These are phyloP conservation scores for Rapana venosa DNA, from an alignment of 2,888 invertebrate species.

Conservation along the genomic window DNA sequence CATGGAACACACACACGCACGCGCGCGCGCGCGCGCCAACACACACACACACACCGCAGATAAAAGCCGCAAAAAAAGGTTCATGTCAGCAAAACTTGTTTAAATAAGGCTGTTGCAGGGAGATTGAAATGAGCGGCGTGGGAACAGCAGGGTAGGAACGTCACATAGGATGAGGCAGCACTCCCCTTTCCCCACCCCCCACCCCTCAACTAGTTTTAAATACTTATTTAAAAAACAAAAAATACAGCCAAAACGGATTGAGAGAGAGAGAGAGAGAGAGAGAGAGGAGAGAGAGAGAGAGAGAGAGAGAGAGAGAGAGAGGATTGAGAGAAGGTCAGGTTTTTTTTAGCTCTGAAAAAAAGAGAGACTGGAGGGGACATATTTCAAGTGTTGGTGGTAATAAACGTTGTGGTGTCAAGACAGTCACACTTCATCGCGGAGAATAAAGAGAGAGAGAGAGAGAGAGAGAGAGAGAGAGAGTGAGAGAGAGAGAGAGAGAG, in stretches of 20 bases:
- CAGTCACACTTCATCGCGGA: too few species aligned
- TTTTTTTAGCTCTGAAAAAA: too few species aligned
- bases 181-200: too few species aligned
- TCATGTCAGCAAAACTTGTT: too few species aligned
- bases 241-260: not conserved
- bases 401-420: too few species aligned
- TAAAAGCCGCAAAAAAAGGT: not conserved
- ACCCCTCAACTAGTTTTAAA: too few species aligned
- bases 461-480: not conserved
- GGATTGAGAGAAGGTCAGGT: not conserved
- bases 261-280: slow-evolving; percentile 6
- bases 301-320: slow-evolving; percentile 12
- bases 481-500: not conserved
- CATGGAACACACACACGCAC: not conserved
- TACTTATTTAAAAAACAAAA: too few species aligned
- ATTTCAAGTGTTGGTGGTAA: too few species aligned
- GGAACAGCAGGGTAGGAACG: too few species aligned
- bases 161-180: too few species aligned
- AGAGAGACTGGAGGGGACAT: not conserved
- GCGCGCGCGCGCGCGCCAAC: not conserved
- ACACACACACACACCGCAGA: not conserved
- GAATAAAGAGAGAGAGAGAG: not conserved
- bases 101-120: too few species aligned
- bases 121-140: too few species aligned
- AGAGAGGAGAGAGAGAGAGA: not conserved